phyloP scores from a whole-genome alignment of 2,888 invertebrate genomes.

The Euplagia quadripunctaria region DNA sequence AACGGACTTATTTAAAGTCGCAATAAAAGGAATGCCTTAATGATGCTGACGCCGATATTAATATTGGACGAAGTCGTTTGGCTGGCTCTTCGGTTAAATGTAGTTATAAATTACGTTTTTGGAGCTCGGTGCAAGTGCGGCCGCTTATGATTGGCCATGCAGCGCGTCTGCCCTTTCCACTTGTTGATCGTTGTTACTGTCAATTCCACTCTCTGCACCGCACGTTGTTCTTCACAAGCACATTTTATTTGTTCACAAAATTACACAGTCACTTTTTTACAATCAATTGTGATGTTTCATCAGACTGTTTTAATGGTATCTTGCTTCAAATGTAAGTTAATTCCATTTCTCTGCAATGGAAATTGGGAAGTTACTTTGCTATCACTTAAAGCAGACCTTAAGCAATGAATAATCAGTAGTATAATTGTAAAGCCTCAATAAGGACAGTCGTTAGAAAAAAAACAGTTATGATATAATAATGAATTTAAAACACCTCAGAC shows the following conservation, averaged over 20 bases:
- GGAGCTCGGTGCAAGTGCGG: constrained; percentile 57
- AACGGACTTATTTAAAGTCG: constrained; percentile 83
- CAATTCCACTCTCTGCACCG: constrained; percentile 40
- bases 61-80: constrained; percentile 77
- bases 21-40: constrained; percentile 87
- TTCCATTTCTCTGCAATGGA: neutral
- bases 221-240: constrained; percentile 39
- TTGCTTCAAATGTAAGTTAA: neutral
- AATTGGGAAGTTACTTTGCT: constrained; percentile 7
- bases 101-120: constrained; percentile 84
- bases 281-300: constrained; percentile 3
- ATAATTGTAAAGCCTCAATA: neutral
- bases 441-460: too few species aligned
- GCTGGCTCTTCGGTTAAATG: constrained; percentile 75
- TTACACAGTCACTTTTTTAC: constrained; percentile 18
- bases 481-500: too few species aligned
- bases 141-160: constrained; percentile 29
- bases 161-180: constrained; percentile 49
- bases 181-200: constrained; percentile 49
- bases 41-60: constrained; percentile 84
- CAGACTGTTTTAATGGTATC: neutral
- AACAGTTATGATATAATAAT: too few species aligned
- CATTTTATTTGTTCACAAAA: constrained; percentile 32
- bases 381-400: constrained; percentile 30
- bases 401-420: constrained; percentile 21